phyloP scores from a whole-genome alignment of 2,888 invertebrate species.

The Eilema caniola region DNA sequence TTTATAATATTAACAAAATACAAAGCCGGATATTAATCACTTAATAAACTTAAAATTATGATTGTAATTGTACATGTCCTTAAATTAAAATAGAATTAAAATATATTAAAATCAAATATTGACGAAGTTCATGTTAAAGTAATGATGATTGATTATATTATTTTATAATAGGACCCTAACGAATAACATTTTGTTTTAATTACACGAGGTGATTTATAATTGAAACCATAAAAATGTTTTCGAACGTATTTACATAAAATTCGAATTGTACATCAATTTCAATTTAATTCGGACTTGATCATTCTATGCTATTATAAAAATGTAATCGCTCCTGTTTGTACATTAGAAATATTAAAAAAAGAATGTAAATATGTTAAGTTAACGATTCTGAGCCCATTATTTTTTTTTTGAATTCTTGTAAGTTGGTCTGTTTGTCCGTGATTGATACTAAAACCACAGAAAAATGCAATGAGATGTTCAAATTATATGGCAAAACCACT shows the following conservation, averaged over 20 bases:
- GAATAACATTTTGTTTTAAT: background rate
- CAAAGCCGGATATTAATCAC: background rate
- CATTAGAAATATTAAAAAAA: too few relatives aligned
- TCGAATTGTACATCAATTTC: background rate
- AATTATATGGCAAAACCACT: too few relatives aligned
- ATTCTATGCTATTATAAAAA: too few relatives aligned
- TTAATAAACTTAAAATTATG: background rate
- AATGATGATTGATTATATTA: constrained; percentile 2
- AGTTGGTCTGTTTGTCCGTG: too few relatives aligned
- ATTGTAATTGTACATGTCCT: too few relatives aligned
- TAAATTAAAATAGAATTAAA: background rate
- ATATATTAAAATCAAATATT: background rate
- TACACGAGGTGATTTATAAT: constrained; percentile 2
- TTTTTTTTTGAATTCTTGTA: too few relatives aligned
- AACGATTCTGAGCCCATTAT: too few relatives aligned
- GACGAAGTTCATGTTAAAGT: background rate
- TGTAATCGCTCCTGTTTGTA: too few relatives aligned
- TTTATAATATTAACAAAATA: background rate
- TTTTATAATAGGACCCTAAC: background rate
- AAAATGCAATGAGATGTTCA: too few relatives aligned
- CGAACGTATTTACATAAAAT: background rate
- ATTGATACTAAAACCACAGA: too few relatives aligned
- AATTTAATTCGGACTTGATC: background rate
- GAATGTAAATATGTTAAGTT: too few relatives aligned
- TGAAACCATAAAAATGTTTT: background rate